These are phyloP conservation scores for Frieseomelitta varia DNA, from an alignment of 1,140 invertebrate species.

Conservation along the genomic window DNA sequence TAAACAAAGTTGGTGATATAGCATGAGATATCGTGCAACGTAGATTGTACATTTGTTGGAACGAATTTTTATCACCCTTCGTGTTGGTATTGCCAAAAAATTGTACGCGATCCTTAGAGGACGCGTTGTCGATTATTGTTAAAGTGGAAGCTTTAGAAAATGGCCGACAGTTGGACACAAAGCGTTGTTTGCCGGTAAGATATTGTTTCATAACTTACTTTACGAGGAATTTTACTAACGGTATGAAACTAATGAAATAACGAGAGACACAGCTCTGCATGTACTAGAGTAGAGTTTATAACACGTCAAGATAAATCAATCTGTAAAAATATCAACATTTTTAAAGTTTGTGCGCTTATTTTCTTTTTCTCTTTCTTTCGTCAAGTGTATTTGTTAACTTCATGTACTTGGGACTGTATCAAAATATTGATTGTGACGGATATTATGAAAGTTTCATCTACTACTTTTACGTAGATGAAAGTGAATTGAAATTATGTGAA, in stretches of 20 bases:
- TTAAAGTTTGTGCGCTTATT: background rate
- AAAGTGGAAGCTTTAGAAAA: slow-evolving; percentile 73
- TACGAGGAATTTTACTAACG: background rate
- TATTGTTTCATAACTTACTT: background rate
- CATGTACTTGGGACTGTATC: background rate
- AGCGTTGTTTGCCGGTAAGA: slow-evolving; percentile 80
- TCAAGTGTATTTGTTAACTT: background rate
- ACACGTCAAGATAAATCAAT: slow-evolving; percentile 3
- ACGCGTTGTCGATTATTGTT: slow-evolving; percentile 66
- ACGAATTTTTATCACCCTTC: background rate
- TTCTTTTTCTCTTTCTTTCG: background rate
- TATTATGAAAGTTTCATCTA: background rate
- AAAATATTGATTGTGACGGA: background rate
- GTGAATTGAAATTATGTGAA: background rate
- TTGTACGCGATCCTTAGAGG: slow-evolving; percentile 47
- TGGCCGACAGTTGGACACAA: slow-evolving; percentile 80
- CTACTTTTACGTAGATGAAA: background rate
- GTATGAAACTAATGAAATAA: background rate
- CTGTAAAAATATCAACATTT: slow-evolving; percentile 28
- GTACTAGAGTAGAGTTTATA: background rate
- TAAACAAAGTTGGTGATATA: slow-evolving; percentile 1
- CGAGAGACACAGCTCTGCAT: background rate
- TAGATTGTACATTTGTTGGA: background rate
- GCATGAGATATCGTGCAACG: background rate
- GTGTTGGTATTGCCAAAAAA: background rate